Conservation (phyloP, 2,797 vertebrate genomes). For the Ceyx erithaca region DNA sequence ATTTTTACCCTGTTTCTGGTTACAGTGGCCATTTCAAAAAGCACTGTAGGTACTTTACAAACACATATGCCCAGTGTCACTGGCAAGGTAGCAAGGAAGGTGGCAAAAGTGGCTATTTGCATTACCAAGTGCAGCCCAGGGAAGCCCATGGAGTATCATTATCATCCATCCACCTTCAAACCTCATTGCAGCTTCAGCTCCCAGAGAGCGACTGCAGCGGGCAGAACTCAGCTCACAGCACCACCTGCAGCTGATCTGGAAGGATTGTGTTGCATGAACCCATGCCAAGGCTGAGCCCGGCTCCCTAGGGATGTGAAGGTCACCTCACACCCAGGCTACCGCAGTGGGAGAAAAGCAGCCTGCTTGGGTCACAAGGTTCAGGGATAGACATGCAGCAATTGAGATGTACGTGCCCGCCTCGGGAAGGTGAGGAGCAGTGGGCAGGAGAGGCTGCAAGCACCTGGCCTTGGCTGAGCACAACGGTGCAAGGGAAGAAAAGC, state of each 20-base stretch:
- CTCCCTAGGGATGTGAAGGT: neutral
- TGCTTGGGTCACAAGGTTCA: fast-evolving
- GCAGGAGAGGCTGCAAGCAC: fast-evolving
- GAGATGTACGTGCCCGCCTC: neutral
- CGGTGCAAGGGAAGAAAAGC: neutral
- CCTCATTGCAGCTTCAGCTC: neutral
- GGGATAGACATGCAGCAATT: fast-evolving
- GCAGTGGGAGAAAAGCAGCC: neutral
- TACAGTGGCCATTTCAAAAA: neutral
- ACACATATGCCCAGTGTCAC: fast-evolving
- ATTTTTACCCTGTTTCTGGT: neutral
- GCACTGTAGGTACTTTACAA: fast-evolving
- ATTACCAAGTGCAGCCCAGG: neutral
- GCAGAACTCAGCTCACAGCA: neutral
- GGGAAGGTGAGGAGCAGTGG: fast-evolving
- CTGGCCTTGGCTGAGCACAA: fast-evolving
- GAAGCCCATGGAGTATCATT: neutral
- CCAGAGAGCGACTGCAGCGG: fast-evolving
- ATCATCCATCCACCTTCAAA: neutral
- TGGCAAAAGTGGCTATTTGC: fast-evolving
- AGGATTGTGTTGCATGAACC: neutral
- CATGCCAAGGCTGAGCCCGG: neutral
- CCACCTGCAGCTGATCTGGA: neutral
- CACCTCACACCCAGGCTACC: neutral
- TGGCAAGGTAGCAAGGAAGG: neutral